Evolutionary conservation across 2,888 invertebrate species (phyloP), one percentile per base, ranked within the genome.

Genomic region (Latrodectus elegans): DNA sequence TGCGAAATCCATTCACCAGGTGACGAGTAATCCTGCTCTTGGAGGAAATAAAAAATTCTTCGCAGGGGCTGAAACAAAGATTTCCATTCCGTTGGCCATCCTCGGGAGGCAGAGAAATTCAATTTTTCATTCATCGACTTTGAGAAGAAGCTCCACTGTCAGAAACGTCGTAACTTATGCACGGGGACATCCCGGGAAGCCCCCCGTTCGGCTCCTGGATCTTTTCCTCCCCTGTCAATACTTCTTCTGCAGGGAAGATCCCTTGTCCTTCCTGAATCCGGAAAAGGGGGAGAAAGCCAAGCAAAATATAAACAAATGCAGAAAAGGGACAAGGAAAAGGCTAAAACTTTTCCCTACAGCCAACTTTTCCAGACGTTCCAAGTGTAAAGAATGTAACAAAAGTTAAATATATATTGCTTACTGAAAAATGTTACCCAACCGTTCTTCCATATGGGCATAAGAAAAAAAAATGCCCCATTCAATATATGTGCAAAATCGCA

Each of bases 91-190:
- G 55, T 11, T 55, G 55, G 55, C 11, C 55, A 15, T 55, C 55
- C 55, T 15, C 15, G 22, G 55, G 12, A 55, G 55, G 15, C 11
- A 15, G 55, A 15, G 55, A 65, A 68, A 64, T 77, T 72, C 83
- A 84, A 84, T 84, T 84, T 84, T 84, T 84, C 83, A 84, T 22
- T 55, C 64, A 49, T 17, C 14, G 60, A 51, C 14, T 51, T 12
- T 38, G 8, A 52, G 65, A 73, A 72, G 77, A 84, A 72, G 17
- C 49, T 64, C 52, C 71, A 71, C 83, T 84, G 83, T 76, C 83
- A 68, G 26, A 72, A 70, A 77, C 53, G 77, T 64, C 72, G 26
- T 72, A 65, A 49, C 70, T 72, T 83, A 83, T 83, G 80, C 80
- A 72, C 14, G 15, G 26, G 26, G 77, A 67, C 68, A 77, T 51